Evolutionary conservation across 1,140 invertebrate genomes (phyloP).

Genomic region (Drosophila arizonae): DNA sequence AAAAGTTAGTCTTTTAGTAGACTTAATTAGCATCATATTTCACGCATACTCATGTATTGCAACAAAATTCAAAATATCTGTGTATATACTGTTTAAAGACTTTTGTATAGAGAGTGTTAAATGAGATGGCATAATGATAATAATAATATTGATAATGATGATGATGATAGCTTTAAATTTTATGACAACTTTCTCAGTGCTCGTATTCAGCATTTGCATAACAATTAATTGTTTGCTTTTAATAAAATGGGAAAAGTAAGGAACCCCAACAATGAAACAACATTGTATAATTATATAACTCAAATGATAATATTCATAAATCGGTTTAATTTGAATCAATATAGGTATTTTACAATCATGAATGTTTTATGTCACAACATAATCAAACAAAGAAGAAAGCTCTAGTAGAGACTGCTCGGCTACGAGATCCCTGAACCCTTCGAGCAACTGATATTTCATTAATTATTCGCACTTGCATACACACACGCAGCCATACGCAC

Average conservation of each 20-base stretch:
- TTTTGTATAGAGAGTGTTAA: slow-evolving; percentile 26
- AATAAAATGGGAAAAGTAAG: slow-evolving; percentile 18
- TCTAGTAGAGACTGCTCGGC: no score
- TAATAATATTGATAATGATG: slow-evolving; percentile 29
- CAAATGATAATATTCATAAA: slow-evolving; percentile 50
- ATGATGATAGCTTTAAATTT: slow-evolving; percentile 10
- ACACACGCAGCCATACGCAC: no score
- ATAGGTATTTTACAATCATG: slow-evolving; percentile 18
- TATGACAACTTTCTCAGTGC: slow-evolving; percentile 66
- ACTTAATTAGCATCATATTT: no score
- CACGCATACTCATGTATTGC: no score
- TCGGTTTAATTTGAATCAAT: slow-evolving; percentile 52
- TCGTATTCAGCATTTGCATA: slow-evolving; percentile 46
- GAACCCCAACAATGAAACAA: background rate
- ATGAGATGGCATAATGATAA: slow-evolving; percentile 28
- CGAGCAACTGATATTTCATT: no score
- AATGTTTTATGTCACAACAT: background rate
- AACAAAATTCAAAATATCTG: background rate
- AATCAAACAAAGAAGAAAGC: no score
- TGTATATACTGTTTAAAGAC: background rate
- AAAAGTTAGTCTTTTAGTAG: no score
- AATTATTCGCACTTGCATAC: no score
- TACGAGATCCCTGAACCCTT: no score
- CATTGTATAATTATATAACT: slow-evolving; percentile 23
- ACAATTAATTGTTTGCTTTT: slow-evolving; percentile 60